phyloP scores from a whole-genome alignment of 1,140 invertebrate genomes.

The Habropoda laboriosa region DNA sequence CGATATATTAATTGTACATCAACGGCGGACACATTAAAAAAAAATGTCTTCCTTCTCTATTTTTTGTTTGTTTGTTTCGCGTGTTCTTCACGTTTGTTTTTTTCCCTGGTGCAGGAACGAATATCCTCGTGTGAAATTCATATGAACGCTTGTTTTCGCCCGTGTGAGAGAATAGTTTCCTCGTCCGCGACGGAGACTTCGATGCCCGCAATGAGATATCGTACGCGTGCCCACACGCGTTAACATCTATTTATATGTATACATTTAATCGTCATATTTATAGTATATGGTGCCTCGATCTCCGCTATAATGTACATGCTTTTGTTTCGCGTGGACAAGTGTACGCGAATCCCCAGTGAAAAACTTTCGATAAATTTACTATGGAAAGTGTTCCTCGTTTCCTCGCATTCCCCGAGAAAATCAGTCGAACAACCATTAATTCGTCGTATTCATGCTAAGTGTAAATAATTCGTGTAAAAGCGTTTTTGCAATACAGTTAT shows the following conservation, averaged over 20 bases:
- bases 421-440: neutral
- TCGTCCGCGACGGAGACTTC: neutral
- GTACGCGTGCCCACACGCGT: constrained; percentile 11
- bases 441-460: neutral
- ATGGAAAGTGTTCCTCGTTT: neutral
- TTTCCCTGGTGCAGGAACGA: constrained; percentile 45
- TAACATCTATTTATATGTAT: constrained; percentile 23
- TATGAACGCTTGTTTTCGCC: constrained; percentile 1
- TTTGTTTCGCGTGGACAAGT: constrained; percentile 13
- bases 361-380: neutral
- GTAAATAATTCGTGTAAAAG: neutral
- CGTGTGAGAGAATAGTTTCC: neutral
- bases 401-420: neutral
- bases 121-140: constrained; percentile 18
- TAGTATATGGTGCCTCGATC: neutral
- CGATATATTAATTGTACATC: constrained; percentile 35
- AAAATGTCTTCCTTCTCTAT: constrained; percentile 30
- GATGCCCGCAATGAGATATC: neutral
- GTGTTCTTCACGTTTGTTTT: neutral
- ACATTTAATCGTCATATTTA: constrained; percentile 37
- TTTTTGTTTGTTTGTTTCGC: neutral
- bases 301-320: constrained; percentile 24
- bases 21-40: constrained; percentile 21
- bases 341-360: neutral
- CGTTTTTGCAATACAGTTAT: neutral